phyloP scores from a whole-genome alignment of 1,140 invertebrate genomes.

The Riptortus pedestris region DNA sequence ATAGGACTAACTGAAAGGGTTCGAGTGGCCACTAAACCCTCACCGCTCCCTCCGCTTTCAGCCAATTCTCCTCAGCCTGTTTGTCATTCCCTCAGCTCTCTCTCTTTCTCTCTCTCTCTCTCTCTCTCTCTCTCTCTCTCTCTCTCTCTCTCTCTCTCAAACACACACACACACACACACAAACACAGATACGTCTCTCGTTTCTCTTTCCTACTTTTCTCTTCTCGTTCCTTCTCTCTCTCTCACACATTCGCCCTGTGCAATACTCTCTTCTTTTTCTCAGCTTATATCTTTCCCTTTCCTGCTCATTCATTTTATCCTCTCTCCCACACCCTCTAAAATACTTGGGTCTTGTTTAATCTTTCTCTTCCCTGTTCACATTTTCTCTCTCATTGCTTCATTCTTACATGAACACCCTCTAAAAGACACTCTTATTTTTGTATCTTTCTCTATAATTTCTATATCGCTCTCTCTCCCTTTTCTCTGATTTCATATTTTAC shows the following conservation, averaged over 20 bases:
- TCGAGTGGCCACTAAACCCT: too few relatives aligned
- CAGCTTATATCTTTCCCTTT: too few relatives aligned
- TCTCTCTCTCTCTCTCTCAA: constrained; percentile 8
- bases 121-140: constrained; percentile 15
- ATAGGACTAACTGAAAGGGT: too few relatives aligned
- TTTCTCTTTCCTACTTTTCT: too few relatives aligned
- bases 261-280: too few relatives aligned
- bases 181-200: too few relatives aligned
- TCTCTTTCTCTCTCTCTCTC: constrained; percentile 13
- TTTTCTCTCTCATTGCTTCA: background rate
- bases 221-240: background rate
- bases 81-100: too few relatives aligned
- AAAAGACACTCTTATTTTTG: too few relatives aligned
- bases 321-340: background rate
- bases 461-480: background rate
- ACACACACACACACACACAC: too few relatives aligned
- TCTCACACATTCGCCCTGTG: background rate
- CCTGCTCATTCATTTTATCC: background rate
- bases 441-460: constrained; percentile 4
- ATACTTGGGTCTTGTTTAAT: background rate
- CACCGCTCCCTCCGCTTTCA: too few relatives aligned
- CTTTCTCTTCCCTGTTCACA: background rate
- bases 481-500: background rate
- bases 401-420: background rate
- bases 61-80: too few relatives aligned